Base-by-base conservation (phyloP, 92 coral and sea anemone genomes). In the Actinostola sp. region DNA sequence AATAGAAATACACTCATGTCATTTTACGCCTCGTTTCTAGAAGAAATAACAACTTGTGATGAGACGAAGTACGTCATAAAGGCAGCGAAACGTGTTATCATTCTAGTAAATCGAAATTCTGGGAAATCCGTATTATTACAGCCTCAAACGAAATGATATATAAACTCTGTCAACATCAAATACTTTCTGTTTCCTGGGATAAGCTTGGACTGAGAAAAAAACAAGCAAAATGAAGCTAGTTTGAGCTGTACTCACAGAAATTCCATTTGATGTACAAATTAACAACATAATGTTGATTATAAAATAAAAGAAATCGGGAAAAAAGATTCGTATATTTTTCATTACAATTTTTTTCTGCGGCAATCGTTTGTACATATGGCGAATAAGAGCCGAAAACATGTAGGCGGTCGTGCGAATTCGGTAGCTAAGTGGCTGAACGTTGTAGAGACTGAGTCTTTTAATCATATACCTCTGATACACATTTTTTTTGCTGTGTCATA, bases 401-500 rank as follows among this genome's bases (percentile, higher is more conserved):
- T 36, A 11, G 42, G 42, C 6, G 11, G 11, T 36, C 42, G 11
- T 36, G 10, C n/a, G 9, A 61, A 30, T n/a, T n/a, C n/a, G n/a
- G n/a, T n/a, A n/a, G n/a, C n/a, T n/a, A n/a, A n/a, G n/a, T n/a
- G n/a, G n/a, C n/a, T n/a, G n/a, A n/a, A n/a, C n/a, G n/a, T n/a
- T n/a, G n/a, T n/a, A n/a, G n/a, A n/a, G n/a, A n/a, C n/a, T n/a
- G n/a, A n/a, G n/a, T n/a, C n/a, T n/a, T n/a, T n/a, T n/a, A n/a
- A n/a, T n/a, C n/a, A n/a, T n/a, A n/a, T n/a, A n/a, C 0, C 39
- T 30, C 14, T 30, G 63, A 27, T 44, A 48, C 5, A 36, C 43
- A 26, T 14, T 25, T 44, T 25, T 20, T 48, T 21, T 62, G 28
- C 11, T 23, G 59, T 68, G 61, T 51, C 61, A 68, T 33, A 57